Evolutionary conservation across 2,113 vertebrate species (phyloP), one percentile per base, ranked within the genome.

Genomic region (Mesocricetus auratus): DNA sequence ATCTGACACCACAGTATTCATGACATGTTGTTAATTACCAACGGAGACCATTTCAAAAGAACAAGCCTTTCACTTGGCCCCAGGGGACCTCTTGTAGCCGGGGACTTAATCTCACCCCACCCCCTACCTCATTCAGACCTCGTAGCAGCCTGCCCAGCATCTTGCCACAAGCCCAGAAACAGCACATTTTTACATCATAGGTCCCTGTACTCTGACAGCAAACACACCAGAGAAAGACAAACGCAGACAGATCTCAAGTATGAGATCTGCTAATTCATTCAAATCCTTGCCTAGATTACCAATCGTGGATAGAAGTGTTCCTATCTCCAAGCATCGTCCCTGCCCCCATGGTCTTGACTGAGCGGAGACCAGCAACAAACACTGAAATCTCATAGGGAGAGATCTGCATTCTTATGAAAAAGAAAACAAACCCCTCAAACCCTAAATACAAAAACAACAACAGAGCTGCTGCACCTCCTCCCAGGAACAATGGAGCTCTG

Each of bases 21-120:
- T 86, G 92, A 97, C 96, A n/a, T 71, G 92, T 95, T 96, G 94
- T 94, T 97, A 96, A 97, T 97, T 98, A 97, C 89, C 94, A 96
- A 96, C 68, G 60, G 88, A 92, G 97, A 91, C 94, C 75, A 77
- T 97, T 97, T 96, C 95, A 96, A 97, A 97, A 86, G 88, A 94
- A 71, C 81, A 89, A 91, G 89, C 79, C 91, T 97, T 96, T 96
- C 89, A 95, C 86, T 62, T 91, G 86, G 82, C 95, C 90, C 82
- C 94, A 91, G 68, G 93, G 92, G 82, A 89, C 56, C 88, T 83
- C n/a, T 87, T 81, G 75, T 90, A 90, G 47, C 78, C 39, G 45
- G 71, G 81, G 77, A 58, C 77, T 94, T 62, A 66, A 94, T 89
- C 89, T 96, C 42, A 56, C 92, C 89, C 91, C 93, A 86, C 82